Conservation (phyloP, 2,113 vertebrate genomes). For the Varanus salvator region DNA sequence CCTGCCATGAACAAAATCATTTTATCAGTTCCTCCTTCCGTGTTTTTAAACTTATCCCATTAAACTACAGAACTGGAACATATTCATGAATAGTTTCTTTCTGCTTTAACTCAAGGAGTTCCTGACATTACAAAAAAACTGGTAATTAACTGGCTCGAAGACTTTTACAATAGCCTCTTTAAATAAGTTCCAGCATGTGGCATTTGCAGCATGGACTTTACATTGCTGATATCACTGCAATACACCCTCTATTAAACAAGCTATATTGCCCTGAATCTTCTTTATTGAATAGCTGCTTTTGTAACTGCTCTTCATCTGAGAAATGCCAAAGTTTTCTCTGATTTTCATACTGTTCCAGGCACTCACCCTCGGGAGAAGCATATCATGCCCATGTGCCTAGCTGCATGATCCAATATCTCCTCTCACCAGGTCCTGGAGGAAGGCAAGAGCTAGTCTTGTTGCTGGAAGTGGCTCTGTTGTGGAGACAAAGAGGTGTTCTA, state of each 20-base stretch:
- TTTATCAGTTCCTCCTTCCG: constrained; percentile 74
- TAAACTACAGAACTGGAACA: constrained; percentile 84
- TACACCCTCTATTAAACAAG: constrained; percentile 64
- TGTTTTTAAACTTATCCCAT: constrained; percentile 75
- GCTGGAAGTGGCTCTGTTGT: neutral
- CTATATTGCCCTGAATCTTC: constrained; percentile 32
- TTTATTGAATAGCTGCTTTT: constrained; percentile 32
- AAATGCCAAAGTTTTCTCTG: constrained; percentile 26
- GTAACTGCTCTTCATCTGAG: constrained; percentile 9
- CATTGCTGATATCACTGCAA: constrained; percentile 68
- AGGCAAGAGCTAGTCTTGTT: neutral
- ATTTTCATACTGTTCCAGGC: neutral
- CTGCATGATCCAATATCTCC: neutral
- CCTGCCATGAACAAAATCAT: constrained; percentile 74
- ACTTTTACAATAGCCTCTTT: constrained; percentile 81
- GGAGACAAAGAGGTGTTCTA: neutral
- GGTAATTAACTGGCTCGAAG: constrained; percentile 81
- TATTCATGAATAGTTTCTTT: constrained; percentile 82
- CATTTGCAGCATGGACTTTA: constrained; percentile 53
- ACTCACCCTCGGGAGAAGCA: neutral
- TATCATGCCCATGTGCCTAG: neutral
- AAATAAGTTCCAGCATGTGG: constrained; percentile 70
- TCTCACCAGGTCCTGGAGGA: neutral
- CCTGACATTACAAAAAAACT: constrained; percentile 84
- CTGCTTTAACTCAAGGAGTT: constrained; percentile 80